These are phyloP conservation scores for Notechis scutatus DNA, from an alignment of 2,113 vertebrate genomes.

Conservation along the genomic window DNA sequence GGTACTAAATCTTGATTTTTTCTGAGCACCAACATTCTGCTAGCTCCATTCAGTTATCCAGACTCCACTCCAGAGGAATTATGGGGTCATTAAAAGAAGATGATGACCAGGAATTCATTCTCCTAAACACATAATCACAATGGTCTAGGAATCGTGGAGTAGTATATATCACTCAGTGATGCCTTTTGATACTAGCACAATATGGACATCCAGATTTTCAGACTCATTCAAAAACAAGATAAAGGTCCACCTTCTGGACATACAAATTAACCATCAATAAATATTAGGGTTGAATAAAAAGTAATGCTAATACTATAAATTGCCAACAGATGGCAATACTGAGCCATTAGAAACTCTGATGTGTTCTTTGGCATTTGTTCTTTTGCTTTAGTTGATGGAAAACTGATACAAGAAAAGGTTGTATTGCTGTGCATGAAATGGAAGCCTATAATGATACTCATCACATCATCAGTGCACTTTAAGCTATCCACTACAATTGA, in stretches of 20 bases:
- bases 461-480: neutral
- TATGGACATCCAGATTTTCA: neutral
- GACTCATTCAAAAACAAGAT: neutral
- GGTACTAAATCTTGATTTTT: neutral
- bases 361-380: neutral
- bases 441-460: neutral
- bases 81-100: too few relatives aligned
- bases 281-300: neutral
- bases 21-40: neutral
- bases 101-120: neutral
- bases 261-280: neutral
- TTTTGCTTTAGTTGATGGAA: neutral
- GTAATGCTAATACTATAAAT: neutral
- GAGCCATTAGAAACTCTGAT: neutral
- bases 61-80: too few relatives aligned
- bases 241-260: neutral
- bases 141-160: neutral
- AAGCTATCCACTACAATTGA: neutral
- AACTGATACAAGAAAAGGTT: neutral
- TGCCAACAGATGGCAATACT: neutral
- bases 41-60: too few relatives aligned
- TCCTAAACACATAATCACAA: neutral
- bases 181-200: neutral
- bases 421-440: neutral
- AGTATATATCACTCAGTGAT: neutral